These are phyloP conservation scores for Sterrhoptilus dennistouni DNA, from an alignment of 2,113 vertebrate species.

Conservation along the genomic window DNA sequence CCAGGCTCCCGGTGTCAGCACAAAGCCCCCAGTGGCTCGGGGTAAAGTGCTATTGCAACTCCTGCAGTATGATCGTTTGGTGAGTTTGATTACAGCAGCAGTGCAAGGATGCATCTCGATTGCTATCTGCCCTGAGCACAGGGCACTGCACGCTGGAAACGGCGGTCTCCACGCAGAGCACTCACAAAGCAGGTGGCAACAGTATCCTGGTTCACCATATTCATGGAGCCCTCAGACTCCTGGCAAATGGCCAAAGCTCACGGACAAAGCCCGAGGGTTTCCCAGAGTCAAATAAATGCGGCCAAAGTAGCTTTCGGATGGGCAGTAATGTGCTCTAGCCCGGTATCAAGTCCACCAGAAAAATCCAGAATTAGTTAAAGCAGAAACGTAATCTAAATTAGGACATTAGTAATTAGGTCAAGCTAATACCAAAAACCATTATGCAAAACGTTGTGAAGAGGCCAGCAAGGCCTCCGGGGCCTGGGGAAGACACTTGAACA, in stretches of 20 bases:
- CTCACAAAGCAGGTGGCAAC: not conserved
- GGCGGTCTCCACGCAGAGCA: not conserved
- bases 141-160: not conserved
- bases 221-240: not conserved
- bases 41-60: not conserved
- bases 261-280: not conserved
- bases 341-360: not conserved
- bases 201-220: not conserved
- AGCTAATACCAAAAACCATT: conserved; percentile 47
- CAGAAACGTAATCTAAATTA: conserved; percentile 33
- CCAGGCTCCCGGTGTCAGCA: not conserved
- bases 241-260: not conserved
- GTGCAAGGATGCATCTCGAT: not conserved
- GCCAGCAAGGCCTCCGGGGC: not conserved
- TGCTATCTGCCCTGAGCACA: not conserved
- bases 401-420: conserved; percentile 50
- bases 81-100: not conserved
- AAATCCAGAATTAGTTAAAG: conserved; percentile 17
- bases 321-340: not conserved
- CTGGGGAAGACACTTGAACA: not conserved
- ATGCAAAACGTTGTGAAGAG: not conserved
- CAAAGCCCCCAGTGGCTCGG: not conserved
- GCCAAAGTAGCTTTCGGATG: not conserved
- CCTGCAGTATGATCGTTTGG: not conserved
- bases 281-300: not conserved